Evolutionary conservation across 2,797 vertebrate genomes (phyloP), one percentile per base, ranked within the genome.

Genomic region (Arremon brunneinucha): DNA sequence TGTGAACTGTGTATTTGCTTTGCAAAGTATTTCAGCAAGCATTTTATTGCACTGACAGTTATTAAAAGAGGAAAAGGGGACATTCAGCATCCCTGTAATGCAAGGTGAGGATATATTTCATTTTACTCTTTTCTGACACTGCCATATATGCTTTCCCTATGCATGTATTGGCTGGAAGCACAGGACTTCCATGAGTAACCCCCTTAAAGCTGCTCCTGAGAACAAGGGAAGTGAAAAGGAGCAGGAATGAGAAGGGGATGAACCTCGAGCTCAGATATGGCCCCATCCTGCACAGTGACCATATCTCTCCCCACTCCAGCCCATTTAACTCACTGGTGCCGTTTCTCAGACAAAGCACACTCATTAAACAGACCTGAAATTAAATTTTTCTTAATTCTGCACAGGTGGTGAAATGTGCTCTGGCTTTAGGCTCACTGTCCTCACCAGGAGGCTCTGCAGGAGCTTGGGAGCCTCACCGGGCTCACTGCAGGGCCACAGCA

Each of bases 351-450:
- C 46, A 23, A 60, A 77, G 43, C 1, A 46, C 5, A 1, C 39
- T 50, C 39, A 7, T 24, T 27, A 35, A 60, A 32, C 12, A 32
- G 20, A 6, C 74, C 37, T 53, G 41, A 60, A 81, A 53, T 6
- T 8, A 14, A 0, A 9, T 3, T 62, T 47, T 43, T 63, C 47
- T 37, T 34, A 56, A 35, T 18, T 28, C 59, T 47, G 11, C 24
- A 8, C 16, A 30, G 11, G 8, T 35, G 68, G 22, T 0, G 0
- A 30, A 34, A n/a, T 0, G 0, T 0, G 6, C 39, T 53, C 65
- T 52, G 46, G n/a, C 24, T 64, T 57, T 14, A 9, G 27, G 28
- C 37, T 65, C 26, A 5, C 9, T 9, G 5, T 37, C 22, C 50
- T 37, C 34, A 12, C 35, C 56, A 8, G 0, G 3, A 0, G 0